Conservation (phyloP, 2,113 vertebrate genomes). For the Zootoca vivipara region DNA sequence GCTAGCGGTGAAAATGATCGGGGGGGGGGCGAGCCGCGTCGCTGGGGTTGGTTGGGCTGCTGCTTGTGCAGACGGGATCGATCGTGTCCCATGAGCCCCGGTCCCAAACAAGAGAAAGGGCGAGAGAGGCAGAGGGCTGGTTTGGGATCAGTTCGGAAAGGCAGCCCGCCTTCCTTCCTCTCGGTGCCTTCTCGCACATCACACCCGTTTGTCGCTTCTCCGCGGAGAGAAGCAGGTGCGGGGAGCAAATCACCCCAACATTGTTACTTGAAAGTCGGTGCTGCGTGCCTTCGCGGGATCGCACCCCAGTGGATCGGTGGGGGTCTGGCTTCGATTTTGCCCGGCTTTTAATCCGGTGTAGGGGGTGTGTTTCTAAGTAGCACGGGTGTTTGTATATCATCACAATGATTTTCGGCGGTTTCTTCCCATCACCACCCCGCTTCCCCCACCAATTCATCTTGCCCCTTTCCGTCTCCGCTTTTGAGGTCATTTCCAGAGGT, state of each 20-base stretch:
- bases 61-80: not conserved
- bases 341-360: not conserved
- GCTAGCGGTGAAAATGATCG: not conserved
- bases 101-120: too few relatives aligned
- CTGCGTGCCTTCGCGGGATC: not conserved
- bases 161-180: too few relatives aligned
- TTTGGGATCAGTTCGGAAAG: too few relatives aligned
- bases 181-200: too few relatives aligned
- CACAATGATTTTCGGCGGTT: too few relatives aligned
- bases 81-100: not conserved
- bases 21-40: not conserved
- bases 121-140: not conserved
- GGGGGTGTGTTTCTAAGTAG: not conserved
- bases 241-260: too few relatives aligned
- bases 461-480: too few relatives aligned
- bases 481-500: not conserved
- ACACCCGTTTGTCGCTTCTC: too few relatives aligned
- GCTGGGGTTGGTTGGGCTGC: not conserved
- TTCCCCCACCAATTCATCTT: not conserved
- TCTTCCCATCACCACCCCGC: not conserved
- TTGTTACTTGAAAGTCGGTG: too few relatives aligned
- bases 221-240: too few relatives aligned
- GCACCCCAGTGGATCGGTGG: not conserved
- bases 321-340: not conserved
- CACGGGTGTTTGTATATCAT: too few relatives aligned